Evolutionary conservation across 2,113 vertebrate species (phyloP), one percentile per base, ranked within the genome.

Genomic region (Platichthys flesus): DNA sequence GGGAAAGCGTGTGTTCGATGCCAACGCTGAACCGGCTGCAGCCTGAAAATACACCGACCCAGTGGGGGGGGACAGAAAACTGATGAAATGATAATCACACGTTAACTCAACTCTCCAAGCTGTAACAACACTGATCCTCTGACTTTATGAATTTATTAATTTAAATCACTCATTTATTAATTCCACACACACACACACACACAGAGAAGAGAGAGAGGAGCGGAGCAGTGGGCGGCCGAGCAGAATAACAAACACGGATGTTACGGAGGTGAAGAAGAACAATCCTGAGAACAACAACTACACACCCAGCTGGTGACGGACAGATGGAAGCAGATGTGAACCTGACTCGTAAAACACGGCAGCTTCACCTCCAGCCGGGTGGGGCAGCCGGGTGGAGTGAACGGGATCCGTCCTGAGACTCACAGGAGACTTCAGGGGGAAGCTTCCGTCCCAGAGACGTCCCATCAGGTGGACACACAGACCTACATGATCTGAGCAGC

Each of bases 271-370:
- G 16, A 15, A 65, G 18, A 31, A 52, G 4, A n/a, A 20, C 26
- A 37, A 3, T 7, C 20, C 51, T 12, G 20, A 65, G 12, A 77
- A 81, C 62, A 77, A 70, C 52, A 58, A 8, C 37, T 1, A 56
- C 56, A 57, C 28, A 62, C 23, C 73, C 78, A 24, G 47, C 76
- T 23, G 76, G 69, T 80, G 79, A 74, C 59, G 9, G 49, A 0
- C 49, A 69, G 58, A 9, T 52, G 49, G 49, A 52, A 13, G 81
- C 86, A 88, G 88, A 88, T 90, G 86, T 87, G 82, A 85, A 86
- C 80, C 84, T 63, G 82, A 35, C 31, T 35, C 31, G 31, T 35
- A 35, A 35, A 35, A 35, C 31, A 35, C 31, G 31, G 31, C 31
- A 42, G 13, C 40, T 13, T 42, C 42, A 4, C 42, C 42, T 45